A percentile compares a stretch with the other conserved stretches of the same genome.
Conservation (phyloP, 2,888 invertebrate species). For the Ichneumon xanthorius region DNA sequence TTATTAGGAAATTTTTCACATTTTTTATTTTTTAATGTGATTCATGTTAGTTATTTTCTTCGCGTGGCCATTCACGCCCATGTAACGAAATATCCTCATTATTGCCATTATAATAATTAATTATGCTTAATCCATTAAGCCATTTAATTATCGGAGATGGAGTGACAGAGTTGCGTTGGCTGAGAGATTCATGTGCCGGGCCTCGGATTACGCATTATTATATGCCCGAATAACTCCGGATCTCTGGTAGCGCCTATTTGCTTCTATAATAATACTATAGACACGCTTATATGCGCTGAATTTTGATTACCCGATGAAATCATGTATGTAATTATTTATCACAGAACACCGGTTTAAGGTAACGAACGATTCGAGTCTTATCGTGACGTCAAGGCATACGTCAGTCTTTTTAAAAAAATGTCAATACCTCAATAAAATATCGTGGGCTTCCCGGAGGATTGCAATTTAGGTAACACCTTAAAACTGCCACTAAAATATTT, state of each 20-base stretch:
- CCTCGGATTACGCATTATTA: conserved; percentile 61
- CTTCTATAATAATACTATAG: conserved; percentile 9
- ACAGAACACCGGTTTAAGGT: conserved; percentile 80
- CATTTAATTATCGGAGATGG: conserved; percentile 61
- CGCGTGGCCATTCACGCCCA: neutral
- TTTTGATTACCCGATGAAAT: conserved; percentile 83
- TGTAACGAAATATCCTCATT: conserved; percentile 45
- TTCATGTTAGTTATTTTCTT: conserved; percentile 28
- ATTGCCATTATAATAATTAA: conserved; percentile 63
- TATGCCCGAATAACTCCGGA: conserved; percentile 43
- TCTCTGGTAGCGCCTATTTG: conserved; percentile 38
- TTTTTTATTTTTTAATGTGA: neutral
- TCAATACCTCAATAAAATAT: neutral
- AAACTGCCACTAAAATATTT: neutral
- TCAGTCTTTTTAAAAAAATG: neutral
- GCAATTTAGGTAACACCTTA: neutral
- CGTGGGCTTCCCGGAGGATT: neutral
- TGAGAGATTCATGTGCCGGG: conserved; percentile 31
- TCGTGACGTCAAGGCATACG: conserved; percentile 72
- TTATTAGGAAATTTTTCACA: neutral
- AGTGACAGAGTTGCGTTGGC: conserved; percentile 50
- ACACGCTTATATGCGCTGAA: conserved; percentile 22
- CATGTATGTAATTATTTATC: conserved; percentile 84
- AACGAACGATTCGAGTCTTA: conserved; percentile 84
- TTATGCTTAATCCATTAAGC: conserved; percentile 53